Conservation (phyloP, 2,888 invertebrate genomes). For the Vannuccia rotundouncinata region DNA sequence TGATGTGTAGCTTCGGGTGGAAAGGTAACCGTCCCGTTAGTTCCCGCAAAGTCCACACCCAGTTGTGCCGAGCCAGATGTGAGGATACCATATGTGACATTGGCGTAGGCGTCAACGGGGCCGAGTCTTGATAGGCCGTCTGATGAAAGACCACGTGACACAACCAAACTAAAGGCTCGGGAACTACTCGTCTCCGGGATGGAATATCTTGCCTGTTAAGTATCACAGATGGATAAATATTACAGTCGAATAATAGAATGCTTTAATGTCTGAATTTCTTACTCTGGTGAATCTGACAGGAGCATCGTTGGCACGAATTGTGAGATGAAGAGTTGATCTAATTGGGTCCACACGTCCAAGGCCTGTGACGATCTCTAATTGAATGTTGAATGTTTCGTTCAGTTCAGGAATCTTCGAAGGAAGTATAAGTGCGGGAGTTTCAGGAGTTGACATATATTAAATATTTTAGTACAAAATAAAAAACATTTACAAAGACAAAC, state of each 20-base stretch:
- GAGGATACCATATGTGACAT: constrained; percentile 44
- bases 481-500: too few species aligned
- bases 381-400: constrained; percentile 4
- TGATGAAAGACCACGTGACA: constrained; percentile 46
- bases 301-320: constrained; percentile 50
- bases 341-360: constrained; percentile 43
- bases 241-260: too few species aligned
- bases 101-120: constrained; percentile 43
- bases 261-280: constrained; percentile 30
- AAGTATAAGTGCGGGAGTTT: too few species aligned
- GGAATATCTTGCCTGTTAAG: constrained; percentile 45
- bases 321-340: constrained; percentile 41
- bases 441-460: too few species aligned
- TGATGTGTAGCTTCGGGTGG: constrained; percentile 43
- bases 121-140: constrained; percentile 47
- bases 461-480: too few species aligned
- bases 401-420: constrained; percentile 25
- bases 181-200: constrained; percentile 46
- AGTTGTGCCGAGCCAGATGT: constrained; percentile 42
- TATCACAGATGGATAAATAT: constrained; percentile 3
- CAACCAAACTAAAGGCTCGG: constrained; percentile 42
- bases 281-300: constrained; percentile 51
- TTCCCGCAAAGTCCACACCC: constrained; percentile 45
- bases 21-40: constrained; percentile 46
- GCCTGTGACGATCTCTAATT: constrained; percentile 41